phyloP scores from a whole-genome alignment of 1,140 invertebrate species.

The Plutomurus gul region DNA sequence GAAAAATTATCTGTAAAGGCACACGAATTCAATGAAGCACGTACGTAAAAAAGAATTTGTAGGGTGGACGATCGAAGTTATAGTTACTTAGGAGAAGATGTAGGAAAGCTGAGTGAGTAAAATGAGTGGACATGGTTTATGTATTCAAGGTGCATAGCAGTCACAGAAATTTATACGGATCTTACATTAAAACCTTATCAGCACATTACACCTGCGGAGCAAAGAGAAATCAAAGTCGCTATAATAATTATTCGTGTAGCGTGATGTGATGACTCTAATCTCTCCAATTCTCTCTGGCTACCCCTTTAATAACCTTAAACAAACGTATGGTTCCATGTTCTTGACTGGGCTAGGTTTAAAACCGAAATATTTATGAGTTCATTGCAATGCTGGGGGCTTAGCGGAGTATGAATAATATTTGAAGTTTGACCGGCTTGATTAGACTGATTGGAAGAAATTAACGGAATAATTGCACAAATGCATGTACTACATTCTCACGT shows the following conservation, averaged over 20 bases:
- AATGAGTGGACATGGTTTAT: background rate
- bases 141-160: background rate
- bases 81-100: background rate
- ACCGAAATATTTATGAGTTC: slow-evolving; percentile 16
- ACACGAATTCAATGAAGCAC: background rate
- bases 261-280: background rate
- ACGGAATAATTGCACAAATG: background rate
- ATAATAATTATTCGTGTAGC: slow-evolving; percentile 11
- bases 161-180: background rate
- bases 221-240: background rate
- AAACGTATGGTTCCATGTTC: no score
- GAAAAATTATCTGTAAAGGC: background rate
- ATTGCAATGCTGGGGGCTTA: background rate
- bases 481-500: no score
- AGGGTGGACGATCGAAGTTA: background rate
- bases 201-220: slow-evolving; percentile 24
- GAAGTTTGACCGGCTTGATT: background rate
- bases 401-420: background rate
- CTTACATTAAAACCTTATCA: background rate
- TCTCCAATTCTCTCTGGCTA: no score
- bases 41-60: no score
- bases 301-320: no score
- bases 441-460: background rate
- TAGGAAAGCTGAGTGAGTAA: background rate
- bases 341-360: background rate